Conservation (phyloP, 2,888 invertebrate species). For the Torymus aiolomorphi region DNA sequence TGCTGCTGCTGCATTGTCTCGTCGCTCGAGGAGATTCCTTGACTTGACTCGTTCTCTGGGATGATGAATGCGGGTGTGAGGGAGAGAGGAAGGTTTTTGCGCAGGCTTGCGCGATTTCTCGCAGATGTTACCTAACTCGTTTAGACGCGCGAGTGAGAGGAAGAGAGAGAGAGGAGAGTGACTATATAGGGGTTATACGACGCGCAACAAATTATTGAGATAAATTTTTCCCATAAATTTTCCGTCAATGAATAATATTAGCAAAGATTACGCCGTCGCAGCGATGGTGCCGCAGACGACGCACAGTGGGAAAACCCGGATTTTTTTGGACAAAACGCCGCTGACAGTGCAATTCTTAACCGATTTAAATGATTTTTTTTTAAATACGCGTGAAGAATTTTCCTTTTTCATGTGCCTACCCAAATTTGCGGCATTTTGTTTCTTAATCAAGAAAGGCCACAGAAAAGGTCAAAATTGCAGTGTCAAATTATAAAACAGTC, state of each 20-base stretch:
- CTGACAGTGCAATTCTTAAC: too few species aligned
- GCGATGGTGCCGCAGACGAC: background rate
- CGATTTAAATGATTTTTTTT: too few species aligned
- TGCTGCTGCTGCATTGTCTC: constrained; percentile 15
- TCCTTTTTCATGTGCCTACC: too few species aligned
- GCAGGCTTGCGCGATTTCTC: constrained; percentile 40
- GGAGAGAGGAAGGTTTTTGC: constrained; percentile 4
- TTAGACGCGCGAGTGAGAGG: background rate
- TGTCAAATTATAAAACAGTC: too few species aligned
- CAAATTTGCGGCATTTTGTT: too few species aligned
- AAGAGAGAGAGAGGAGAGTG: too few species aligned
- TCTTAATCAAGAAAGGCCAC: too few species aligned
- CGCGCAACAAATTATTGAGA: constrained; percentile 40
- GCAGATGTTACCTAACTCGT: constrained; percentile 50
- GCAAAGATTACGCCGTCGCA: background rate
- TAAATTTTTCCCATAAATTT: constrained; percentile 46
- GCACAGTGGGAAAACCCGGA: too few species aligned
- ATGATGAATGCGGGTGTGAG: constrained; percentile 43
- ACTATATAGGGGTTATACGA: background rate
- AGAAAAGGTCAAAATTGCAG: too few species aligned
- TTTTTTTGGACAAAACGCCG: too few species aligned
- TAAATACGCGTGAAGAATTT: too few species aligned
- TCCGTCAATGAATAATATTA: constrained; percentile 51
- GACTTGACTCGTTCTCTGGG: background rate
- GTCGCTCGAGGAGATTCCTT: constrained; percentile 27